These are phyloP conservation scores for Novumbra hubbsi DNA, from an alignment of 2,797 vertebrate genomes.

Conservation along the genomic window DNA sequence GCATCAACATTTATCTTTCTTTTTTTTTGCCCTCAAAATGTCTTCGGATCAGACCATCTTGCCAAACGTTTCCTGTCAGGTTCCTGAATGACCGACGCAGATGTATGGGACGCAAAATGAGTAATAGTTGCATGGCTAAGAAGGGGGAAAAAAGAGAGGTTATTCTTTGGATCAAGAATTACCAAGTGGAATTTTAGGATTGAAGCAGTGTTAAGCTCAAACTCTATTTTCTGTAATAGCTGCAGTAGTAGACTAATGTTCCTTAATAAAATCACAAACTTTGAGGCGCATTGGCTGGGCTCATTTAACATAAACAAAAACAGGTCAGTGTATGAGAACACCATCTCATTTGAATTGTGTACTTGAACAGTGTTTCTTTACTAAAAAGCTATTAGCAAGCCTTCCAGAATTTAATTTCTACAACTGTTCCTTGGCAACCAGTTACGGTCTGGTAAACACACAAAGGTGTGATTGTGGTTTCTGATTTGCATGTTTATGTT, in stretches of 20 bases:
- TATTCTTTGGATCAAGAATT: slow-evolving; percentile 45
- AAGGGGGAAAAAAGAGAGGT: slow-evolving; percentile 11
- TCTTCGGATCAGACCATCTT: slow-evolving; percentile 57
- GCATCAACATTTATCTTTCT: slow-evolving; percentile 66
- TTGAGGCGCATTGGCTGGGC: no score
- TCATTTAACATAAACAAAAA: background rate
- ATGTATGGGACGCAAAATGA: slow-evolving; percentile 54
- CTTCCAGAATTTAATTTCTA: background rate
- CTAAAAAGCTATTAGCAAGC: background rate
- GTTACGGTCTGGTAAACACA: background rate
- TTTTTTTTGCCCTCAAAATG: slow-evolving; percentile 53
- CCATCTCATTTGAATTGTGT: background rate
- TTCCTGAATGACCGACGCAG: slow-evolving; percentile 61
- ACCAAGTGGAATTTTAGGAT: slow-evolving; percentile 41
- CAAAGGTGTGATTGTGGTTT: slow-evolving; percentile 7
- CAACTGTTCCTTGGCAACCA: background rate
- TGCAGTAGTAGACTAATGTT: slow-evolving; percentile 1
- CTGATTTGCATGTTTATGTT: slow-evolving; percentile 2
- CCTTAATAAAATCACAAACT: background rate
- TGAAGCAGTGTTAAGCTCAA: slow-evolving; percentile 34
- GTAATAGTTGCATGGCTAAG: slow-evolving; percentile 31
- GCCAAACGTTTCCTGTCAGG: slow-evolving; percentile 64
- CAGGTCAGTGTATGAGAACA: background rate
- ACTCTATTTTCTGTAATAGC: background rate
- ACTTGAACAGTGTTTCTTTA: background rate